Conservation (phyloP, 2,113 vertebrate species). For the Nicator chloris region DNA sequence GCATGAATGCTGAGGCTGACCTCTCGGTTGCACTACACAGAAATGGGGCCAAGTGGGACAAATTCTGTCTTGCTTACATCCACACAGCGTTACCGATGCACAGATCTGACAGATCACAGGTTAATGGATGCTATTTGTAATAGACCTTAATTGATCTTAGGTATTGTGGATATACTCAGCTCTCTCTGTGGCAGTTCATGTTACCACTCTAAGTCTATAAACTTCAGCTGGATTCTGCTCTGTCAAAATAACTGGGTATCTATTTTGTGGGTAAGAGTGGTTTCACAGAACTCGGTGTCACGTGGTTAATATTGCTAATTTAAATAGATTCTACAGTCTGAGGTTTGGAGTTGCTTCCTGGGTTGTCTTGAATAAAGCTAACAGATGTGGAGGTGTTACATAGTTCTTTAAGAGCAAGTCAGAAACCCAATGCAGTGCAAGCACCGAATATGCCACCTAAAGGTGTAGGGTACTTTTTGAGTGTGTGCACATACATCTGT, state of each 20-base stretch:
- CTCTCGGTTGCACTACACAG: not conserved
- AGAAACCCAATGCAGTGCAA: not conserved
- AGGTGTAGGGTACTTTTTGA: not conserved
- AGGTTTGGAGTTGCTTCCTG: not conserved
- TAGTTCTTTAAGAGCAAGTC: not conserved
- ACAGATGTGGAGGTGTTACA: not conserved
- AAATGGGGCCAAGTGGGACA: not conserved
- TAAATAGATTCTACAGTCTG: not conserved
- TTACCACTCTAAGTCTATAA: not conserved
- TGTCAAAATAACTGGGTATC: not conserved
- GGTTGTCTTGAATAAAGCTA: not conserved
- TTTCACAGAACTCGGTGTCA: not conserved
- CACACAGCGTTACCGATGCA: not conserved
- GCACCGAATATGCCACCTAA: not conserved
- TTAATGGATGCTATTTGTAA: conserved; percentile 19
- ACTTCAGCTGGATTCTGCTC: not conserved
- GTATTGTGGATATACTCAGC: not conserved
- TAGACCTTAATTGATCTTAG: not conserved
- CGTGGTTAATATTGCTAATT: not conserved
- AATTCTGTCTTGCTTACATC: conserved; percentile 14
- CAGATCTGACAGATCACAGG: not conserved
- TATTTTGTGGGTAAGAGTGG: not conserved
- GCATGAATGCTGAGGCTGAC: conserved; percentile 24
- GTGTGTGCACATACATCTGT: not conserved
- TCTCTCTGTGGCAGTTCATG: not conserved